Percentiles rank a stretch among this genome's conserved stretches.
Evolutionary conservation across 2,113 vertebrate genomes (phyloP).

Genomic region (Taxidea taxus): DNA sequence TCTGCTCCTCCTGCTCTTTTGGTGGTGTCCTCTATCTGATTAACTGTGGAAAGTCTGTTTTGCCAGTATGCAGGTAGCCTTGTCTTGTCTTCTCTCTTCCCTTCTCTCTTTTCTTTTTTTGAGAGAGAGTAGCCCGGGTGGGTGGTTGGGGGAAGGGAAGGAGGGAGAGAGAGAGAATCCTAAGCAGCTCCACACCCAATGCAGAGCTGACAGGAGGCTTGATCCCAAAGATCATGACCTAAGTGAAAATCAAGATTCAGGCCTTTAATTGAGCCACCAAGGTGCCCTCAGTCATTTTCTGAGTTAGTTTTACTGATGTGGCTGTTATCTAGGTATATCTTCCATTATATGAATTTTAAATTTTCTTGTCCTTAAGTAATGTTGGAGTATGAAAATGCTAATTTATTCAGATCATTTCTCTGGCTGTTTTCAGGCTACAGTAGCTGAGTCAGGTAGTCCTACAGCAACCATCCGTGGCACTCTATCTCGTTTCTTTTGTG

Average conservation of each 20-base stretch:
- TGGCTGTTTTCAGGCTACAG: not conserved
- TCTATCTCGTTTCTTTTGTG: not conserved
- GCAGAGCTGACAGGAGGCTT: not conserved
- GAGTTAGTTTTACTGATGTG: not conserved
- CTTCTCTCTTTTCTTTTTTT: not conserved
- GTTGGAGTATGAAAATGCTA: not conserved
- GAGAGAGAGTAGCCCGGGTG: not conserved
- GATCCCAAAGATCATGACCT: not conserved
- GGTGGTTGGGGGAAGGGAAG: too few species aligned
- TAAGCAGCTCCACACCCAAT: not conserved
- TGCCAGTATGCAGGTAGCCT: not conserved
- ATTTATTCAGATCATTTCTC: not conserved
- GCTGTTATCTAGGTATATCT: not conserved
- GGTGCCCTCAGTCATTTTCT: not conserved
- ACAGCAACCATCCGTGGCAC: not conserved
- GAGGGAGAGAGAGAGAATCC: not conserved
- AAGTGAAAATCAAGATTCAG: not conserved
- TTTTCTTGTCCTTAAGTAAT: constrained; percentile 8
- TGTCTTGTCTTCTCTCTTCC: not conserved
- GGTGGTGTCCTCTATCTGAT: not conserved
- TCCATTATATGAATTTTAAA: not conserved
- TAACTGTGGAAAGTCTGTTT: not conserved
- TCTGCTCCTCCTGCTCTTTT: not conserved
- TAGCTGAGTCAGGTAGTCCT: not conserved
- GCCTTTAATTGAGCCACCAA: not conserved